phyloP scores from a whole-genome alignment of 2,113 vertebrate genomes.

The Todiramphus chloris region DNA sequence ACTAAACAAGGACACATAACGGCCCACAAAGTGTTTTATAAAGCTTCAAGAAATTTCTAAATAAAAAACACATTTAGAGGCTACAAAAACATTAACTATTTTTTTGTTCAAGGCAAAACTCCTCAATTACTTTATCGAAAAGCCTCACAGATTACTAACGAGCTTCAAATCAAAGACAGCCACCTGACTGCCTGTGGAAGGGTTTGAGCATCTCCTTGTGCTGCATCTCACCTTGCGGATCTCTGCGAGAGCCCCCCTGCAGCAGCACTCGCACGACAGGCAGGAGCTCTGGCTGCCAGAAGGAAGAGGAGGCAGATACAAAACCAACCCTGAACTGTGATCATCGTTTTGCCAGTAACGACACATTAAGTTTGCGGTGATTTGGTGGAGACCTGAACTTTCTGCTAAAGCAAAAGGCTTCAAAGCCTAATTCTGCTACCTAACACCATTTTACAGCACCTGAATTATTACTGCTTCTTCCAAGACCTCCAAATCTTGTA shows the following conservation, averaged over 20 bases:
- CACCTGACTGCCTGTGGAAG: neutral
- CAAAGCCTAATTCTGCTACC: neutral
- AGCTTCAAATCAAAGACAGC: neutral
- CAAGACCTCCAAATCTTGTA: neutral
- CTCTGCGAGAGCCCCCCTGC: neutral
- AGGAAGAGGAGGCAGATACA: neutral
- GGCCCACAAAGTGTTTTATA: neutral
- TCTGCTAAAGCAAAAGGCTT: neutral
- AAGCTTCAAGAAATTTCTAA: neutral
- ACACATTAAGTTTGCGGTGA: neutral
- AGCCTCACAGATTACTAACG: neutral
- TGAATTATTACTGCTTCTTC: neutral
- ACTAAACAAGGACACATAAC: neutral
- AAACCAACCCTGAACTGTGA: neutral
- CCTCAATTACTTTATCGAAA: neutral
- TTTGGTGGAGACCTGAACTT: neutral
- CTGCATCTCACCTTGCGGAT: neutral
- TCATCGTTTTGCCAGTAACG: neutral
- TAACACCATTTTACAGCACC: neutral
- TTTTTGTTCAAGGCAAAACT: neutral
- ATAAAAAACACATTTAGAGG: neutral
- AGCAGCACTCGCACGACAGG: neutral
- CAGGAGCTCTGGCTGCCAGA: neutral
- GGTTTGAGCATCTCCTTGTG: neutral
- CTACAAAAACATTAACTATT: neutral